A percentile compares a stretch with the other conserved stretches of the same genome.
Evolutionary conservation across 2,888 invertebrate species (phyloP).

Genomic region (Dyspetes luteomarginatus): DNA sequence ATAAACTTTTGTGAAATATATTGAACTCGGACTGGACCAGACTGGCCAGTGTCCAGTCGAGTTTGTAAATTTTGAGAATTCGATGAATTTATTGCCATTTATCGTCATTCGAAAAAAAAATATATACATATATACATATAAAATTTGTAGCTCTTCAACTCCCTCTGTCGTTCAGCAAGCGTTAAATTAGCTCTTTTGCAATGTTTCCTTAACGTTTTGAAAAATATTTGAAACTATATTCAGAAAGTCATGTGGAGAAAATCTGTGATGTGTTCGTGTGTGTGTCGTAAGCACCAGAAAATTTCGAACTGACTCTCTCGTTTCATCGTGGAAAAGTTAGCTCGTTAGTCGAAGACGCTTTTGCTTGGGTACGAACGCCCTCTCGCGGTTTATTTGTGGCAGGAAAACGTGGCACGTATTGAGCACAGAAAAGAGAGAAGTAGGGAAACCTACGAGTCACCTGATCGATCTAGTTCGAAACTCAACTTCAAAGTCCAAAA

Average conservation of each 20-base stretch:
- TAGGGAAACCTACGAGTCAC: slow-evolving; percentile 7
- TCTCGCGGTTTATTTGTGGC: neutral
- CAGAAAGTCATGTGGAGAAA: neutral
- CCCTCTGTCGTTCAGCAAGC: slow-evolving; percentile 67
- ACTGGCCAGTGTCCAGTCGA: slow-evolving; percentile 54
- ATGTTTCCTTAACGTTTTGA: slow-evolving; percentile 20
- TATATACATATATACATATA: too few species aligned
- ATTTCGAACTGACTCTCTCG: slow-evolving; percentile 74
- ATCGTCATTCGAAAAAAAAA: neutral
- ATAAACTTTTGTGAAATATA: slow-evolving; percentile 13
- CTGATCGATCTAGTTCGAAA: slow-evolving; percentile 26
- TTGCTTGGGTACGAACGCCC: slow-evolving; percentile 37
- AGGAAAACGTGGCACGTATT: slow-evolving; percentile 49
- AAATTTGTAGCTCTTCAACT: neutral
- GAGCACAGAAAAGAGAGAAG: slow-evolving; percentile 5
- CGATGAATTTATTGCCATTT: neutral
- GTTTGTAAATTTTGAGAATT: slow-evolving; percentile 1
- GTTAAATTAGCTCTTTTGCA: slow-evolving; percentile 72
- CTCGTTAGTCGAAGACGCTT: slow-evolving; percentile 70
- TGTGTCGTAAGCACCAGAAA: slow-evolving; percentile 74
- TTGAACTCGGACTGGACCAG: neutral
- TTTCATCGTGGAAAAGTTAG: slow-evolving; percentile 71
- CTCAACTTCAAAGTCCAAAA: slow-evolving; percentile 20
- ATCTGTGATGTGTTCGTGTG: slow-evolving; percentile 70
- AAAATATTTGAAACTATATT: slow-evolving; percentile 28